Evolutionary conservation across 2,113 vertebrate genomes (phyloP).

Genomic region (Condylura cristata): DNA sequence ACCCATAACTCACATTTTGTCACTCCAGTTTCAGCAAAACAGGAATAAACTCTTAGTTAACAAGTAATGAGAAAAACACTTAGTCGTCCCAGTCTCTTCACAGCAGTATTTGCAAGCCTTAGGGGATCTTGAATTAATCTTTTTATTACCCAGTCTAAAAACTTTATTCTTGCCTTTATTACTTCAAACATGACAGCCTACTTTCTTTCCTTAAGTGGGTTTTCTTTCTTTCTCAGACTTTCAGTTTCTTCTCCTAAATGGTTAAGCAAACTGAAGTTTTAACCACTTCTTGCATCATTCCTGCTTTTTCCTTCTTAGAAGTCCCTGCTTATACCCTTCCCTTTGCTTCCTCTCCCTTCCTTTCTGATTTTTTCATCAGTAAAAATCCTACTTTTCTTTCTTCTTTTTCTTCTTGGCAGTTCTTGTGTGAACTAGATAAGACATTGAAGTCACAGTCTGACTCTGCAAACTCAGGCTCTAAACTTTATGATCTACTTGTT

Average conservation of each 20-base stretch:
- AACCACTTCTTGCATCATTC: background rate
- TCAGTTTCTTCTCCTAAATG: background rate
- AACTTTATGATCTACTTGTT: background rate
- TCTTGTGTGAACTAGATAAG: background rate
- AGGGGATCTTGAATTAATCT: conserved; percentile 14
- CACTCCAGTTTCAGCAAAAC: background rate
- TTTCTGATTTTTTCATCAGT: too few species aligned
- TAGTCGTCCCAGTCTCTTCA: background rate
- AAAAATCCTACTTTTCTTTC: background rate
- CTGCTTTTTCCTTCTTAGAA: background rate
- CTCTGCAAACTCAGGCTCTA: background rate
- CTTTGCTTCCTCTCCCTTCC: too few species aligned
- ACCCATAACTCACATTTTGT: background rate
- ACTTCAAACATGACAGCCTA: background rate
- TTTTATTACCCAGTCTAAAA: background rate
- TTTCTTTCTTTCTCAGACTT: background rate
- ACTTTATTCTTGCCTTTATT: background rate
- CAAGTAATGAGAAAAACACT: background rate
- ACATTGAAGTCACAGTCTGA: background rate
- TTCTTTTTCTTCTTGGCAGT: background rate
- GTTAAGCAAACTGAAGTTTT: background rate
- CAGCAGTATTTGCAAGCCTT: background rate
- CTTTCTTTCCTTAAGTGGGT: background rate
- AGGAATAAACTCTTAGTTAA: conserved; percentile 16
- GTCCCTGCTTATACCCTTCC: too few species aligned